Conservation (phyloP, 2,113 vertebrate genomes). For the Syrmaticus mikado region DNA sequence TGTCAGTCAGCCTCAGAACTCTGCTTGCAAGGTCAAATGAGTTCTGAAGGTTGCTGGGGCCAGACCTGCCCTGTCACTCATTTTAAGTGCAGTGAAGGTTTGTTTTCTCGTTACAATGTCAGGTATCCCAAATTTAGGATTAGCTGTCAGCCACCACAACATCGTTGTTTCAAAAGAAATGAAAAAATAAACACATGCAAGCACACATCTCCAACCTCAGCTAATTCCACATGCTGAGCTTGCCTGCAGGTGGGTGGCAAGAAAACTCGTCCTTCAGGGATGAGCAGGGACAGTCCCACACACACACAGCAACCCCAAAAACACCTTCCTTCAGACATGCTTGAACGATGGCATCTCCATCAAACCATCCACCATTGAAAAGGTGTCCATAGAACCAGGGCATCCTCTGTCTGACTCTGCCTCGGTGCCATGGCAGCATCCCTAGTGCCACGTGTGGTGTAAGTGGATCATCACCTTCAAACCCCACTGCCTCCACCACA, state of each 20-base stretch:
- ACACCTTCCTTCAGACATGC: not conserved
- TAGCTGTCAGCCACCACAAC: not conserved
- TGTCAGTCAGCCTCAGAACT: constrained; percentile 74
- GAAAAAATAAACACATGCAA: not conserved
- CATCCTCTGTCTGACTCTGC: not conserved
- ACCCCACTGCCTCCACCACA: not conserved
- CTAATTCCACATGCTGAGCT: not conserved
- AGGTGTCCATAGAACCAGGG: not conserved
- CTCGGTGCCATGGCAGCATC: not conserved
- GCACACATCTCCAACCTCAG: not conserved
- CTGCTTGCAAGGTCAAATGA: constrained; percentile 73
- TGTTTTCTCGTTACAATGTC: constrained; percentile 63
- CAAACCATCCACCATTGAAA: not conserved
- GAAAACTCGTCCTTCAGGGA: constrained; percentile 18
- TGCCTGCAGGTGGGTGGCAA: constrained; percentile 17
- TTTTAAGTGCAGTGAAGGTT: constrained; percentile 69
- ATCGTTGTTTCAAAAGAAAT: not conserved
- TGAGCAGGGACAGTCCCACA: not conserved
- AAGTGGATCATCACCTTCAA: accelerated
- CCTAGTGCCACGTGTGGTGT: not conserved
- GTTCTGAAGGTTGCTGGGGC: constrained; percentile 72
- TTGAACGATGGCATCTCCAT: not conserved
- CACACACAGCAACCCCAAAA: not conserved
- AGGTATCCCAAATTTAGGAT: constrained; percentile 68
- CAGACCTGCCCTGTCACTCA: constrained; percentile 65